Conservation (phyloP, 2,113 vertebrate species). For the Onychorhynchus coronatus region DNA sequence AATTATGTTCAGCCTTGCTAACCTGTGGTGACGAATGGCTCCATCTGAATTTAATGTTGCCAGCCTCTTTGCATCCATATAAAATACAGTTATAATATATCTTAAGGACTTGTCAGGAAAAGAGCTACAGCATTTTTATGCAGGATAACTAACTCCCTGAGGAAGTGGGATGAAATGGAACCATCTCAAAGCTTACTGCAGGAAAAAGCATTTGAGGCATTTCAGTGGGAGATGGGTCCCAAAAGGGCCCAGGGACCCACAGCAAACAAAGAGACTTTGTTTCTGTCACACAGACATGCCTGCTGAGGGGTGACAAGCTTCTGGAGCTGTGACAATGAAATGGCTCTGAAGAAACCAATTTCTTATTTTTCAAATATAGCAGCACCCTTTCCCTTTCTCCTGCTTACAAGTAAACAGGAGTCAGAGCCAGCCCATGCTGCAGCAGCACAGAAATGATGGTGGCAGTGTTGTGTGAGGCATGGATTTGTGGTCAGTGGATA, state of each 20-base stretch:
- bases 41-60: constrained; percentile 23
- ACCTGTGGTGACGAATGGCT: background rate
- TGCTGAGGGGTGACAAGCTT: background rate
- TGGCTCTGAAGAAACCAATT: background rate
- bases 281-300: background rate
- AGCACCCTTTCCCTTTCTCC: background rate
- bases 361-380: background rate
- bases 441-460: background rate
- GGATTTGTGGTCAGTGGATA: background rate
- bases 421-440: background rate
- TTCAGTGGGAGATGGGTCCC: background rate
- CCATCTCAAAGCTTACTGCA: background rate
- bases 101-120: background rate
- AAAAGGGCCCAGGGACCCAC: background rate
- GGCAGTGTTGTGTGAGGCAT: background rate
- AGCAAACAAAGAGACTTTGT: background rate
- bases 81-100: constrained; percentile 39
- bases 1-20: constrained; percentile 15
- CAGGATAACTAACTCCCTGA: background rate
- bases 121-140: constrained; percentile 9
- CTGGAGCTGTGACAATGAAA: constrained; percentile 8
- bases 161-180: background rate
- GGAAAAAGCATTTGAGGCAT: background rate
- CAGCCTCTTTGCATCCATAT: background rate
- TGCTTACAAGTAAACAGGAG: background rate